Percentiles rank a stretch among this genome's conserved stretches.
phyloP scores from a whole-genome alignment of 2,797 vertebrate species.

The Poeciliopsis infans region DNA sequence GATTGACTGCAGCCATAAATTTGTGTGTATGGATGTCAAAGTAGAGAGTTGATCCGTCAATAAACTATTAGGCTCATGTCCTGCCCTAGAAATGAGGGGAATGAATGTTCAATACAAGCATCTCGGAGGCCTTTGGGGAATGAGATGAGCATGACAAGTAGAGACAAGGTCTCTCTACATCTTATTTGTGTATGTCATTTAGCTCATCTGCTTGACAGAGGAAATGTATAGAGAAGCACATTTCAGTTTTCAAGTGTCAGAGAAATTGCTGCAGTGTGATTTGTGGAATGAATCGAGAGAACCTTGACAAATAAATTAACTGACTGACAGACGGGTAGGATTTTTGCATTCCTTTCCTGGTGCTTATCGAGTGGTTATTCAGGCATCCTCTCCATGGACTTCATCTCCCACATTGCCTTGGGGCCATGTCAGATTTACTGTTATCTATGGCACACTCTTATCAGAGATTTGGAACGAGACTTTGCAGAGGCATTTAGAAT shows the following conservation, averaged over 20 bases:
- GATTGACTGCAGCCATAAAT: slow-evolving; percentile 37
- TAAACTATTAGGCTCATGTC: slow-evolving; percentile 59
- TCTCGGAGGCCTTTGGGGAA: slow-evolving; percentile 24
- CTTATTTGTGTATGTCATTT: slow-evolving; percentile 69
- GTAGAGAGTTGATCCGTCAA: slow-evolving; percentile 59
- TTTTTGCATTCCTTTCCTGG: slow-evolving; percentile 51
- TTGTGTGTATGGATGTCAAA: slow-evolving; percentile 44
- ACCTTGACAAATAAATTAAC: slow-evolving; percentile 71
- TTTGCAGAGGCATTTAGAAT: slow-evolving; percentile 77
- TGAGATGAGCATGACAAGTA: slow-evolving; percentile 58
- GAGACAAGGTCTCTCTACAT: slow-evolving; percentile 60
- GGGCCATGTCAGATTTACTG: slow-evolving; percentile 77
- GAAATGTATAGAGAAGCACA: slow-evolving; percentile 55
- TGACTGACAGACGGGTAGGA: slow-evolving; percentile 53
- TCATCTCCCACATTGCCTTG: slow-evolving; percentile 73
- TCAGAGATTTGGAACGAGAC: slow-evolving; percentile 71
- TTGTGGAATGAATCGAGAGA: slow-evolving; percentile 57
- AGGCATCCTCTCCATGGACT: slow-evolving; percentile 59
- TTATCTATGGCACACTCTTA: slow-evolving; percentile 73
- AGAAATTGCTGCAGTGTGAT: slow-evolving; percentile 56
- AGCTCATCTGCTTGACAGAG: slow-evolving; percentile 58
- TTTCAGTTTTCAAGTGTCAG: slow-evolving; percentile 62
- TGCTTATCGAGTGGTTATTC: slow-evolving; percentile 64
- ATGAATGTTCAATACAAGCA: slow-evolving; percentile 48
- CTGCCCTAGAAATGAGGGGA: slow-evolving; percentile 41